Conservation (phyloP, 2,113 vertebrate species). For the Dipodomys ordii region DNA sequence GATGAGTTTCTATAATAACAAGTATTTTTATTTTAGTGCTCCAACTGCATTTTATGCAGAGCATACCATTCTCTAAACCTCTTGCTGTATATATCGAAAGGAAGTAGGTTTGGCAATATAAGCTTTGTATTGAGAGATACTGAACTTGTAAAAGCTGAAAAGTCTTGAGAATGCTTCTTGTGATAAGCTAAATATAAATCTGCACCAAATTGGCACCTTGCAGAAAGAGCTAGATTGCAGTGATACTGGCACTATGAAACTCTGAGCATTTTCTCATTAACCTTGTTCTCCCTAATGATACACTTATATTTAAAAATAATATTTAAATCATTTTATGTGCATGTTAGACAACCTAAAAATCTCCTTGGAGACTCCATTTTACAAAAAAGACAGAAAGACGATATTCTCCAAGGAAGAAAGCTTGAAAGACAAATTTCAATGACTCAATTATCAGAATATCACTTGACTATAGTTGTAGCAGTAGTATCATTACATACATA, state of each 20-base stretch:
- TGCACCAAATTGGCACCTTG: slow-evolving; percentile 46
- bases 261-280: slow-evolving; percentile 52
- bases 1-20: neutral
- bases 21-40: neutral
- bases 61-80: neutral
- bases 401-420: neutral
- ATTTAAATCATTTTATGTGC: slow-evolving; percentile 49
- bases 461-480: neutral
- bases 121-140: neutral
- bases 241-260: neutral
- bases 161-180: neutral
- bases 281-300: slow-evolving; percentile 35
- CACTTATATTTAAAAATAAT: neutral
- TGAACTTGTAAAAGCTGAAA: slow-evolving; percentile 1
- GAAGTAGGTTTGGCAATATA: neutral
- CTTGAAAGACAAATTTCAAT: slow-evolving; percentile 26
- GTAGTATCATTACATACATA: neutral
- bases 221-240: neutral
- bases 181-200: slow-evolving; percentile 39
- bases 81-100: neutral
- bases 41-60: neutral
- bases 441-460: neutral
- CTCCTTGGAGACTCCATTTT: slow-evolving; percentile 15
- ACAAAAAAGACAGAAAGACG: neutral
- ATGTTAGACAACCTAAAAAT: slow-evolving; percentile 27